phyloP scores from a whole-genome alignment of 2,797 vertebrate genomes.

The Smutsia temminckii region DNA sequence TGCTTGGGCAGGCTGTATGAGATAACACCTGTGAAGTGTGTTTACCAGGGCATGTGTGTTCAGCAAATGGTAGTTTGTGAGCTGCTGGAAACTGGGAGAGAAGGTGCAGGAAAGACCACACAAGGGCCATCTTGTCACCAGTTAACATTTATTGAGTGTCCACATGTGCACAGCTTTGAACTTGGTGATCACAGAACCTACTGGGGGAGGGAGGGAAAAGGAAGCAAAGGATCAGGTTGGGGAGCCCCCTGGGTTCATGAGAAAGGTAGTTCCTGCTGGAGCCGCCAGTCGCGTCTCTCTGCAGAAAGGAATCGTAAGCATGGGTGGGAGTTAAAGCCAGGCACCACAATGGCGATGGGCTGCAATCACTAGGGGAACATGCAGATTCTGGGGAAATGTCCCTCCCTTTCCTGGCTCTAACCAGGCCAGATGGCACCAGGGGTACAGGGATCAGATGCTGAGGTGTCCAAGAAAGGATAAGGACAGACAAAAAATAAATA shows the following conservation, averaged over 20 bases:
- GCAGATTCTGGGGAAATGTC: constrained; percentile 59
- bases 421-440: constrained; percentile 58
- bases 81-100: neutral
- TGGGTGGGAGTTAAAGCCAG: constrained; percentile 71
- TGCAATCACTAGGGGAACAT: constrained; percentile 71
- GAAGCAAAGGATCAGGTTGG: constrained; percentile 38
- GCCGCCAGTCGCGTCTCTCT: constrained; percentile 75
- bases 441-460: constrained; percentile 54
- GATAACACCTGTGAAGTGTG: neutral
- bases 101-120: constrained; percentile 31
- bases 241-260: constrained; percentile 34
- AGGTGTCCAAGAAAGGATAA: constrained; percentile 68
- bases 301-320: constrained; percentile 67
- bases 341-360: constrained; percentile 69
- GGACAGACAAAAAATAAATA: constrained; percentile 80
- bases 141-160: constrained; percentile 79
- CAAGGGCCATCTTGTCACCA: constrained; percentile 56
- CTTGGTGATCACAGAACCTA: constrained; percentile 70
- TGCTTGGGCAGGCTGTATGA: neutral
- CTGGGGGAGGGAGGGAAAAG: neutral
- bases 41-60: neutral
- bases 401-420: constrained; percentile 65
- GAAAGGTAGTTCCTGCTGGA: constrained; percentile 71
- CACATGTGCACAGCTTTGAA: constrained; percentile 80
- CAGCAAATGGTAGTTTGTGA: neutral